Conservation (phyloP, 2,888 invertebrate species). For the Megalurothrips usitatus region DNA sequence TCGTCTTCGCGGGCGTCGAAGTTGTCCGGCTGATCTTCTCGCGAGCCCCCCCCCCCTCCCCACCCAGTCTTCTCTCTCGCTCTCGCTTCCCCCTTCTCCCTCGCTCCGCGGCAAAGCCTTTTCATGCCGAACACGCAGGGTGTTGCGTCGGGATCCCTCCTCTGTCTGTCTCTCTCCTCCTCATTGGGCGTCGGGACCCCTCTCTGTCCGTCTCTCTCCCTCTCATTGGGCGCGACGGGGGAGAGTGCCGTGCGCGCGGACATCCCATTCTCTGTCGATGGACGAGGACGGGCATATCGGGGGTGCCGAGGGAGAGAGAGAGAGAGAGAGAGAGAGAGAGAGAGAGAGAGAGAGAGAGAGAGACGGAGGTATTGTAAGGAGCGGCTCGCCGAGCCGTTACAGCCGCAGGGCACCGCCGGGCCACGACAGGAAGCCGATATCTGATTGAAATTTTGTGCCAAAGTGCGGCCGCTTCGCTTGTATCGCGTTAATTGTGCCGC, state of each 20-base stretch:
- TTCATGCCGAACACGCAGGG: too few relatives aligned
- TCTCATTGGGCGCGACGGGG: too few relatives aligned
- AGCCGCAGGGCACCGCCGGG: not conserved
- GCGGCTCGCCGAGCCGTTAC: too few relatives aligned
- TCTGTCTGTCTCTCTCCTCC: too few relatives aligned
- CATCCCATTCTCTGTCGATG: too few relatives aligned
- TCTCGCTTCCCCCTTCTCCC: not conserved
- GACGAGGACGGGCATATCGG: not conserved
- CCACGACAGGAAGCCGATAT: not conserved
- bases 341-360: not conserved
- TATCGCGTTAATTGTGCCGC: too few relatives aligned
- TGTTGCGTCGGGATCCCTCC: too few relatives aligned
- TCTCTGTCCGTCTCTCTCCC: too few relatives aligned
- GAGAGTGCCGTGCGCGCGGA: too few relatives aligned
- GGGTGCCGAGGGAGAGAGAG: not conserved
- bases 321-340: not conserved
- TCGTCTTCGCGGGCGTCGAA: not conserved
- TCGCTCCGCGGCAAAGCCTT: not conserved
- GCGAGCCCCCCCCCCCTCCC: too few relatives aligned
- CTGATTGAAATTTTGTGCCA: conserved; percentile 13
- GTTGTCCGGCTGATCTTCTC: not conserved
- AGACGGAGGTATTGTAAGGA: not conserved
- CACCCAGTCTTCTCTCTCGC: not conserved
- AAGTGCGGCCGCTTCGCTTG: not conserved
- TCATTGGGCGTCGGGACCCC: too few relatives aligned